Conservation (phyloP, 2,888 invertebrate species). For the Andrena flavipes region DNA sequence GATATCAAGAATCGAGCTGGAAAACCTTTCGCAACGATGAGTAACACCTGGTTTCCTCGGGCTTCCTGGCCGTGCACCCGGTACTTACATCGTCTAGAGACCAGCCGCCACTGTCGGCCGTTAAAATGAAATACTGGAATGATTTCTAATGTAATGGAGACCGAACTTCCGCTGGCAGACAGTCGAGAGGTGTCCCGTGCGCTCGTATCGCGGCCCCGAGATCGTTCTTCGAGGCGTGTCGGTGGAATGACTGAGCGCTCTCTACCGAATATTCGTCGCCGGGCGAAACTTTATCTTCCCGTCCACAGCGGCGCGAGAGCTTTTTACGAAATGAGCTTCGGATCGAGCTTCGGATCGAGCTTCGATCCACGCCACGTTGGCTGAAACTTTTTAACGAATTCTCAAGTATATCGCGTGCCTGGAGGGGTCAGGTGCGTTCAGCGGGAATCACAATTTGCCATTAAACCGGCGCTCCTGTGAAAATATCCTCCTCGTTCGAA, state of each 20-base stretch:
- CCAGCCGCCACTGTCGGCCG: constrained; percentile 8
- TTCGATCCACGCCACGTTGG: constrained; percentile 12
- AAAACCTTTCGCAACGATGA: constrained; percentile 15
- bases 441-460: constrained; percentile 35
- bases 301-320: neutral
- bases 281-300: neutral
- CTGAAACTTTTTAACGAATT: constrained; percentile 39
- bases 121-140: constrained; percentile 19
- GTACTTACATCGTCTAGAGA: constrained; percentile 15
- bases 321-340: neutral
- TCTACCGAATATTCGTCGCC: neutral
- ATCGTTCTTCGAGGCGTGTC: constrained; percentile 2
- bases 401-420: constrained; percentile 8
- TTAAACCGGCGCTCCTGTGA: constrained; percentile 22
- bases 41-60: constrained; percentile 10
- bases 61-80: neutral
- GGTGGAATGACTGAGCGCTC: neutral
- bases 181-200: neutral
- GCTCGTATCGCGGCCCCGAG: neutral
- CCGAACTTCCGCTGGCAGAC: neutral
- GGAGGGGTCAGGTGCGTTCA: neutral
- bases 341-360: constrained; percentile 17
- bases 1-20: neutral
- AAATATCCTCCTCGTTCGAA: constrained; percentile 27
- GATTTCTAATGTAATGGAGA: constrained; percentile 30